Base-by-base conservation (phyloP, 37 sponge, comb jelly and placozoan genomes). In the Hormiphora californensis region DNA sequence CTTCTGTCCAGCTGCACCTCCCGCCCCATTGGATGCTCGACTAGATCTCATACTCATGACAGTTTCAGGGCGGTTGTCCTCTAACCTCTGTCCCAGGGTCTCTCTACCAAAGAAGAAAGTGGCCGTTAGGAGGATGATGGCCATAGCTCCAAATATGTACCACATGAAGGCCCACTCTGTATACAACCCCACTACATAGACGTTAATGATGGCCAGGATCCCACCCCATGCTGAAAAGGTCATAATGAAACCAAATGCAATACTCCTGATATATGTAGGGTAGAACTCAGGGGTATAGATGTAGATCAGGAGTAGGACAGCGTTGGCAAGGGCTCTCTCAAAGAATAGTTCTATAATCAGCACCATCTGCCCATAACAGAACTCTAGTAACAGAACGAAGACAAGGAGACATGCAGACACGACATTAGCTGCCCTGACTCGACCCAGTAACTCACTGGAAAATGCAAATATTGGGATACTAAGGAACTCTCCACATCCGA, bases 241-340 rank as follows among this genome's bases (percentile, higher is more conserved):
- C 37, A 65, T 65, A 7, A 65, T 38, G 15, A 33, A 17, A 15
- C 67, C 67, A 33, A 65, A 65, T 28, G 67, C 67, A 32, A 65
- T 65, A 17, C 67, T 65, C 5, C 67, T 30, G 27, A 65, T 65
- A 38, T 65, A 65, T 7, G 67, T 65, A 19, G 67, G 67, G 37
- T 65, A 65, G 37, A 38, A 65, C 36, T 65, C 67, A 3, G 67
- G 67, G 34, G 67, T 65, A 38, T 65, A 65, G 67, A 65, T 65
- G 36, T 65, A 65, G 67, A 65, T 65, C 4, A 65, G 37, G 37
- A 65, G 67, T 4, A 65, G 34, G 37, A 27, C 67, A 11, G 67
- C 67, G 67, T 65, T 65, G 38, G 37, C 32, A 19, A 65, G 28
- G 33, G 67, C 33, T 65, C 67, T 3, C 5, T 35, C 35, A 15